phyloP scores from a whole-genome alignment of 2,113 vertebrate genomes.

The Murina feae region DNA sequence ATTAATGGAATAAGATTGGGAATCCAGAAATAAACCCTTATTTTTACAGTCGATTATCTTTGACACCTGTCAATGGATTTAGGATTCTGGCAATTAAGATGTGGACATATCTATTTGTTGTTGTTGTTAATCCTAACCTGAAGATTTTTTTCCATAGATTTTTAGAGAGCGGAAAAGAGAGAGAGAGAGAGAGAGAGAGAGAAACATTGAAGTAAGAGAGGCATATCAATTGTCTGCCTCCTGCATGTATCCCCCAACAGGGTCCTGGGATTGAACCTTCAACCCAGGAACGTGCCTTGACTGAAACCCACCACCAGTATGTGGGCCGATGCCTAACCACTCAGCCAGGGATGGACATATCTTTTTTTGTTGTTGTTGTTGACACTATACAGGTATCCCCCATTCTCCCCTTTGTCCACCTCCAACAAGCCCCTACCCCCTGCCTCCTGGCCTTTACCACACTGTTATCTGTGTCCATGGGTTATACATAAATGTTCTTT shows the following conservation, averaged over 20 bases:
- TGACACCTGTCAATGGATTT: constrained; percentile 2
- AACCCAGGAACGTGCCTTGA: no score
- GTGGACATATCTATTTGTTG: not conserved
- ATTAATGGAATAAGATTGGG: not conserved
- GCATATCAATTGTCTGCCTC: no score
- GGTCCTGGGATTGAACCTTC: no score
- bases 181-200: no score
- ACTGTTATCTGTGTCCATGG: not conserved
- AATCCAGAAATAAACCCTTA: not conserved
- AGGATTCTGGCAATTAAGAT: not conserved
- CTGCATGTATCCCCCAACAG: no score
- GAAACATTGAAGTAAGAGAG: no score
- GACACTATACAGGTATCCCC: not conserved
- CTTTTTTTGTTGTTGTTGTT: not conserved
- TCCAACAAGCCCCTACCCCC: not conserved
- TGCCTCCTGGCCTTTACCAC: not conserved
- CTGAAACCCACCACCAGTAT: no score
- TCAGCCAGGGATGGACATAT: not conserved
- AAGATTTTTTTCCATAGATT: no score
- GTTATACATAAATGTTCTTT: not conserved
- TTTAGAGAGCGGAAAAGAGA: no score
- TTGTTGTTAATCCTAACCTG: no score
- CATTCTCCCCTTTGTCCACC: not conserved
- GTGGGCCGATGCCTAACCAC: no score
- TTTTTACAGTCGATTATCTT: constrained; percentile 2